Evolutionary conservation across 2,113 vertebrate genomes (phyloP).

Genomic region (Glareola pratincola): DNA sequence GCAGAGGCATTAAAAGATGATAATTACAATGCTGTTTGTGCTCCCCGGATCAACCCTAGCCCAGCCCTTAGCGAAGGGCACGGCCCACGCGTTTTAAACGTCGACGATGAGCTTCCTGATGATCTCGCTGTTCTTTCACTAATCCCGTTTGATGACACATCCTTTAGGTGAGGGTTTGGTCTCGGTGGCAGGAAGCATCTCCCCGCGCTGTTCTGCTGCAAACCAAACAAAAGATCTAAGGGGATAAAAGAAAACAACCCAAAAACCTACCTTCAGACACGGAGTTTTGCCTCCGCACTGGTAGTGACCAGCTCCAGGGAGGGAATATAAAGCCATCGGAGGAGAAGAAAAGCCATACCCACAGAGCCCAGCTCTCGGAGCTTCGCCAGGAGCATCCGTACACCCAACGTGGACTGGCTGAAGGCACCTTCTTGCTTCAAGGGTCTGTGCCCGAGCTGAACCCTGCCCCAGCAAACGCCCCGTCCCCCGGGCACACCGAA

Average conservation of each 20-base stretch:
- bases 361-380: neutral
- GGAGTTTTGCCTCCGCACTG: neutral
- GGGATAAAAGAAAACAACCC: neutral
- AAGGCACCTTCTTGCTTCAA: neutral
- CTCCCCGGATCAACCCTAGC: neutral
- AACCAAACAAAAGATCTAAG: neutral
- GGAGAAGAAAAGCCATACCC: neutral
- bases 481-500: neutral
- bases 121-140: neutral
- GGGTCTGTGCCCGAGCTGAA: neutral
- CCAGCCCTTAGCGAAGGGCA: neutral
- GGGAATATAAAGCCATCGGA: neutral
- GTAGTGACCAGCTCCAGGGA: neutral
- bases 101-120: neutral
- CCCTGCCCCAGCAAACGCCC: neutral
- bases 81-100: rapidly evolving
- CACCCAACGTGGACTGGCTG: neutral
- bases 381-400: neutral
- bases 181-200: neutral
- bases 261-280: too few species aligned
- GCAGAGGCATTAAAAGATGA: neutral
- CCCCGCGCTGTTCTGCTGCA: neutral
- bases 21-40: neutral
- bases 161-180: rapidly evolving
- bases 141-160: neutral